These are phyloP conservation scores for Piaya cayana DNA, from an alignment of 2,113 vertebrate species.

Conservation along the genomic window DNA sequence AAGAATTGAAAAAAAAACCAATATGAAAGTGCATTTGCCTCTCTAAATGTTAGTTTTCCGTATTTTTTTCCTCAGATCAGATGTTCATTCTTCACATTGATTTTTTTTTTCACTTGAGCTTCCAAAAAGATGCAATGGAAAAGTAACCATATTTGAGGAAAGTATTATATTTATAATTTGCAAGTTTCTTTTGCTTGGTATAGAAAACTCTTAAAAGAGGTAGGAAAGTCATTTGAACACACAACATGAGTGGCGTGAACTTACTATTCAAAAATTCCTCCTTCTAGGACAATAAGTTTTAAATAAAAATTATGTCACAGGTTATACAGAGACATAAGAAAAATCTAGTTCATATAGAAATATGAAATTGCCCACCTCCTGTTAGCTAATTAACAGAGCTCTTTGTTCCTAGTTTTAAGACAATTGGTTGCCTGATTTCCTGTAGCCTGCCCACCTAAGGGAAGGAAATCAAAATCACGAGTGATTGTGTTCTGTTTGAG, in stretches of 20 bases:
- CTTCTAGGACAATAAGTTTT: not conserved
- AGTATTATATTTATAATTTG: not conserved
- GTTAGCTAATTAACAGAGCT: not conserved
- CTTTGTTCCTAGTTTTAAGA: not conserved
- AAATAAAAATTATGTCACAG: not conserved
- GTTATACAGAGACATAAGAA: not conserved
- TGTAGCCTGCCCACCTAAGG: not conserved
- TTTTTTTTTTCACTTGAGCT: constrained; percentile 21
- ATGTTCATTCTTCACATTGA: not conserved
- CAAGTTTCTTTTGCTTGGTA: not conserved
- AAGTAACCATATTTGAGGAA: constrained; percentile 2
- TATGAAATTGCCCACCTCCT: not conserved
- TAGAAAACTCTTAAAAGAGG: not conserved
- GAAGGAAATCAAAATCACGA: constrained; percentile 19
- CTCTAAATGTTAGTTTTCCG: not conserved
- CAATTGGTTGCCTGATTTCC: not conserved
- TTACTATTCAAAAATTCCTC: not conserved
- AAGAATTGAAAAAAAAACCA: constrained; percentile 12
- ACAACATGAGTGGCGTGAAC: not conserved
- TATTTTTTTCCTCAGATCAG: not conserved
- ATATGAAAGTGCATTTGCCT: constrained; percentile 3
- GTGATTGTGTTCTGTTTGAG: constrained; percentile 22
- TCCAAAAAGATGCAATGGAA: not conserved
- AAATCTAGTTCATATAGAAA: not conserved
- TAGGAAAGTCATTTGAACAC: not conserved